These are phyloP conservation scores for Bothrops alternatus DNA, from an alignment of 2,797 vertebrate genomes.

Conservation along the genomic window DNA sequence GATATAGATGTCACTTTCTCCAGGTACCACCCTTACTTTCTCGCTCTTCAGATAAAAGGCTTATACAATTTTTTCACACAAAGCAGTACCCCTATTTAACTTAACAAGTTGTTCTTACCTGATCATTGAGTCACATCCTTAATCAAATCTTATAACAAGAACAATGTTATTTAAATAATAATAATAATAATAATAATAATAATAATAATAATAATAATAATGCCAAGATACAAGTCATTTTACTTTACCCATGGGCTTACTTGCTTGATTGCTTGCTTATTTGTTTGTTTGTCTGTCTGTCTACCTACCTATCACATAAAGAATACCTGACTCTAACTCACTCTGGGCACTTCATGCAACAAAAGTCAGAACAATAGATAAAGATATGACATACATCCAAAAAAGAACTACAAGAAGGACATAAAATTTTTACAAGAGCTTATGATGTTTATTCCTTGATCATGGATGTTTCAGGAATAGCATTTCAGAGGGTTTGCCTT, in stretches of 20 bases:
- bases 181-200: too few species aligned
- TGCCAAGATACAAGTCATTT: background rate
- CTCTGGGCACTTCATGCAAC: background rate
- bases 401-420: too few species aligned
- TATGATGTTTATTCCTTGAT: too few species aligned
- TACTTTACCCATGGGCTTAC: background rate
- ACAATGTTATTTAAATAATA: background rate
- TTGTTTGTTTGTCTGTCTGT: too few species aligned
- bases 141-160: constrained; percentile 14
- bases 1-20: constrained; percentile 27
- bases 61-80: background rate
- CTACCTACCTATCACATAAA: background rate
- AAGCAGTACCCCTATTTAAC: background rate
- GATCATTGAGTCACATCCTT: background rate
- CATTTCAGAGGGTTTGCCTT: too few species aligned
- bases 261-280: background rate
- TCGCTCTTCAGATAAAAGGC: constrained; percentile 28
- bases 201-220: too few species aligned
- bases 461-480: too few species aligned
- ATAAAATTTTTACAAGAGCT: too few species aligned
- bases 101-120: background rate
- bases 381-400: too few species aligned
- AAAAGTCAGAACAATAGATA: background rate
- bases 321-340: background rate
- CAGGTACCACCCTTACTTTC: constrained; percentile 8